These are phyloP conservation scores for Threskiornis aethiopicus DNA, from an alignment of 2,797 vertebrate species.

Conservation along the genomic window DNA sequence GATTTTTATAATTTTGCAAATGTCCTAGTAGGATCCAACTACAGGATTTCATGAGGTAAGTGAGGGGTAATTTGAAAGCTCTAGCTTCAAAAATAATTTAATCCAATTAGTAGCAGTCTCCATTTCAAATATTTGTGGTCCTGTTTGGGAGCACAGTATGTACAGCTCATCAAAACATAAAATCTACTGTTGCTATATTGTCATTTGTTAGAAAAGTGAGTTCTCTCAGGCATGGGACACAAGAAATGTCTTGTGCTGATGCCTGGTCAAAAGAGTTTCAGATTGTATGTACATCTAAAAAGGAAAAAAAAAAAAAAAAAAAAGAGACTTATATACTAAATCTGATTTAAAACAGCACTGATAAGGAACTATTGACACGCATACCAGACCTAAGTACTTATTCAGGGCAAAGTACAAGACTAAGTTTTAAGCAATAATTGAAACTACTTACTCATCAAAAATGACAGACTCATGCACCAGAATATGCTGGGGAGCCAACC, in stretches of 20 bases:
- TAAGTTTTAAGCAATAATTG: neutral
- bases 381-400: neutral
- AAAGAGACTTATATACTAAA: neutral
- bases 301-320: neutral
- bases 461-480: neutral
- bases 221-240: neutral
- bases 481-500: fast-evolving
- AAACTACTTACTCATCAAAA: neutral
- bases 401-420: neutral
- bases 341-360: neutral
- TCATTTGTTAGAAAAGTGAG: neutral
- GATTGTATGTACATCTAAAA: too few relatives aligned
- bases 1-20: neutral
- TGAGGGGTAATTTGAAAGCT: neutral
- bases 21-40: neutral
- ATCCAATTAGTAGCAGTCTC: neutral
- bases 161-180: neutral
- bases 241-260: neutral
- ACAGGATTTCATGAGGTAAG: neutral
- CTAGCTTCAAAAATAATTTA: neutral
- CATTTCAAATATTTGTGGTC: neutral
- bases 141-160: neutral
- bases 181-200: neutral
- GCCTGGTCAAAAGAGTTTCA: neutral
- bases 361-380: neutral